Base-by-base conservation (phyloP, 2,113 vertebrate species). In the Hystrix cristata region DNA sequence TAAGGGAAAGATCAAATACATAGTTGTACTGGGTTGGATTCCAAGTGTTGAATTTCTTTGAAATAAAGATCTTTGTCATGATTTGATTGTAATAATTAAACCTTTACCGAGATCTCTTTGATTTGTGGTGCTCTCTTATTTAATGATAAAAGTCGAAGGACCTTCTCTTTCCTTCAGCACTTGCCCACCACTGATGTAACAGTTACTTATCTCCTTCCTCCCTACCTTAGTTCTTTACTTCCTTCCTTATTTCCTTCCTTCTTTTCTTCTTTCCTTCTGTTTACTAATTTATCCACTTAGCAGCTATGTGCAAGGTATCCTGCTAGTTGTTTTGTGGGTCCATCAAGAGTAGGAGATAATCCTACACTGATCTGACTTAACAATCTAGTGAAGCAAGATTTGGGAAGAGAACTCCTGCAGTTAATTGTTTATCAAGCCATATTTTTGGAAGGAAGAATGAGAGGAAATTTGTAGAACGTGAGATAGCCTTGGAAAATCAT, bases 71-170 rank as follows among this genome's bases (percentile, higher is more conserved):
- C 13, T 79, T 25, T 69, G 48, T 10, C 90, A 19, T 74, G 78
- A 93, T 88, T 95, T 93, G 11, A 21, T 29, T 95, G 1, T 53
- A 69, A 69, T 46, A 94, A 84, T 92, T 67, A 78, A 92, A 84
- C 13, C 25, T 83, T 95, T 93, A 48, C 19, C 38, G 57, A 87
- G 0, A 51, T 60, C 29, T 82, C 38, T 95, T 69, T 74, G 31
- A 74, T 82, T 93, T 90, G 29, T 51, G 25, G 15, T 79, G 4
- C 48, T 67, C 27, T n/a, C 4, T 62, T 85, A 69, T 88, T 64
- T 91, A 79, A 38, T 38, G 31, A 69, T 91, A 53, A 69, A 91
- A 69, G 12, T 59, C 80, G 43, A 62, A 43, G 43, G 57, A 72
- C 1, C 8, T 85, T 62, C 25, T 67, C 60, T 88, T 85, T 65